Conservation (phyloP, 2,113 vertebrate genomes). For the Sphyrna mokarran region DNA sequence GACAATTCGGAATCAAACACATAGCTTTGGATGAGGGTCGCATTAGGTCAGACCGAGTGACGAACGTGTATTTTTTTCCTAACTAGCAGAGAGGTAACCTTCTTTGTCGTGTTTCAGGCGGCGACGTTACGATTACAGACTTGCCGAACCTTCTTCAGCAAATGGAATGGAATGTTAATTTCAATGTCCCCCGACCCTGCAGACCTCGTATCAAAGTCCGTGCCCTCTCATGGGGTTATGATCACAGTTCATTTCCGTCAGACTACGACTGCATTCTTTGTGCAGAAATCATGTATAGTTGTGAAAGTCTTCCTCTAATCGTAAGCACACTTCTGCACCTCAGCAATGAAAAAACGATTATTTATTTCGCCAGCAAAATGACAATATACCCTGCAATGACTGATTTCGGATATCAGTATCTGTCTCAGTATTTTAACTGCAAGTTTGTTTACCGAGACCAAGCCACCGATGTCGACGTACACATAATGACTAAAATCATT, state of each 20-base stretch:
- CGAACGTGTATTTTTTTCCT: background rate
- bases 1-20: background rate
- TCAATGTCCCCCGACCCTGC: background rate
- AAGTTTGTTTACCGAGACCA: background rate
- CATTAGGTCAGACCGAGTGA: too few species aligned
- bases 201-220: background rate
- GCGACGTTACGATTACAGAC: background rate
- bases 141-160: background rate
- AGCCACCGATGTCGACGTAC: background rate
- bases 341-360: background rate
- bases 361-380: background rate
- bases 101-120: background rate
- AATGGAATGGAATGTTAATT: background rate
- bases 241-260: background rate
- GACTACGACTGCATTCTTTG: background rate
- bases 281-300: background rate
- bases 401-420: background rate
- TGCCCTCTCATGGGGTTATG: background rate
- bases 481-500: background rate
- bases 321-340: background rate
- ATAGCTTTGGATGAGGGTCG: background rate
- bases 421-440: background rate
- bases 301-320: background rate
- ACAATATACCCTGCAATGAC: rapidly evolving
- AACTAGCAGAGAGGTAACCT: background rate